A percentile compares a stretch with the other conserved stretches of the same genome.
Conservation (phyloP, 2,797 vertebrate species). For the Chiroxiphia lanceolata region DNA sequence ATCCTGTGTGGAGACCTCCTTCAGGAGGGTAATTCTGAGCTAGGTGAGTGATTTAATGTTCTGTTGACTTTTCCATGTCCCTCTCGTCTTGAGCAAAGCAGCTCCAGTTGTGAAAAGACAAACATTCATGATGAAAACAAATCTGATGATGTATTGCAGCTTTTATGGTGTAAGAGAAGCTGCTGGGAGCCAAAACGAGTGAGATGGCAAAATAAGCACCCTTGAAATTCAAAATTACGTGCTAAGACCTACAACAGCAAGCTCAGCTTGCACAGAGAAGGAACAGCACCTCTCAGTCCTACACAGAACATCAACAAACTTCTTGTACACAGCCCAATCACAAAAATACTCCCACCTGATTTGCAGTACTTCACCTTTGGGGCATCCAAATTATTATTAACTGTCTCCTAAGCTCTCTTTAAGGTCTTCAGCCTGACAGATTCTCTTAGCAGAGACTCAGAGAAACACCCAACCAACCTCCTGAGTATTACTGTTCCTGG, state of each 20-base stretch:
- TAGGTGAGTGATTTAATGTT: background rate
- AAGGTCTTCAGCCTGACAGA: background rate
- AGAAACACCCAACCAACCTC: background rate
- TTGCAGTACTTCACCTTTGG: background rate
- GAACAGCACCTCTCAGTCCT: background rate
- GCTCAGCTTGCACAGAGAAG: background rate
- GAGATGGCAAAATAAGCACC: background rate
- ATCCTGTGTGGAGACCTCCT: background rate
- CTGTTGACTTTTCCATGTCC: background rate
- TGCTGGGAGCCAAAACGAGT: constrained; percentile 5
- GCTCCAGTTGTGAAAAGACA: background rate
- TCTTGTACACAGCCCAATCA: background rate
- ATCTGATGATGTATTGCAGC: background rate
- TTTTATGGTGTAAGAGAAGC: background rate
- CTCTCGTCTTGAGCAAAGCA: background rate
- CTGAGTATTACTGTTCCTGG: background rate
- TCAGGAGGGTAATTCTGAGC: background rate
- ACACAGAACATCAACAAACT: background rate
- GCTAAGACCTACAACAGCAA: background rate
- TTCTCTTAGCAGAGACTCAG: background rate
- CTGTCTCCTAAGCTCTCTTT: background rate
- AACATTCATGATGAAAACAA: background rate
- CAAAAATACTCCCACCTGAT: background rate
- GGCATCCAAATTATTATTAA: background rate
- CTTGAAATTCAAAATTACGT: background rate